These are phyloP conservation scores for Ctenosaura bakeri DNA, from an alignment of 2,797 vertebrate genomes.

Conservation along the genomic window DNA sequence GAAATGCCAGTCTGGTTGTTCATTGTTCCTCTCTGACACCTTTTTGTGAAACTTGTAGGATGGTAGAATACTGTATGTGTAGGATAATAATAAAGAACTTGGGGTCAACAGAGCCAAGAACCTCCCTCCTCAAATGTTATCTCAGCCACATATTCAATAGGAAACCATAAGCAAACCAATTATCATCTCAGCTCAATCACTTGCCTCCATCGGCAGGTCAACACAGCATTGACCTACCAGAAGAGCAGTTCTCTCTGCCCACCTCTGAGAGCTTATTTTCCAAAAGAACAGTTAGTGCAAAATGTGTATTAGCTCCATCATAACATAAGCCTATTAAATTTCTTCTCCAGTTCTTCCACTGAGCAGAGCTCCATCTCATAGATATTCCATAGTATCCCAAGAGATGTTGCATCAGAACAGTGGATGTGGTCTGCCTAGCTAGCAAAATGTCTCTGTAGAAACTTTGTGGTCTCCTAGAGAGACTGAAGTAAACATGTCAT, in stretches of 20 bases:
- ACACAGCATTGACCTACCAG: background rate
- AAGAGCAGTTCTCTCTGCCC: background rate
- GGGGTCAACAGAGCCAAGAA: background rate
- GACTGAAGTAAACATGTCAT: background rate
- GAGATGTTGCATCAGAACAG: no score
- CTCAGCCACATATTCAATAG: background rate
- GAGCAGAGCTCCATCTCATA: background rate
- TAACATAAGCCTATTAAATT: background rate
- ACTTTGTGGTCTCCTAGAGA: background rate
- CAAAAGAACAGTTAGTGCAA: background rate
- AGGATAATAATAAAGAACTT: background rate
- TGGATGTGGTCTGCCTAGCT: background rate
- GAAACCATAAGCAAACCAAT: background rate
- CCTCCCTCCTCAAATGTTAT: background rate
- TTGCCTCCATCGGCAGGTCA: no score
- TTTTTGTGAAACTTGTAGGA: no score
- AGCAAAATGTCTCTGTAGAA: background rate
- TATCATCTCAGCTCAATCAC: background rate
- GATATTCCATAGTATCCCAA: background rate
- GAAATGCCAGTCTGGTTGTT: no score
- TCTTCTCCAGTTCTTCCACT: background rate
- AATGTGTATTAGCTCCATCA: background rate
- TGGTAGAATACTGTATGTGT: background rate
- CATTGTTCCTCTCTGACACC: no score
- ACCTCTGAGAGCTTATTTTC: background rate